A percentile compares a stretch with the other conserved stretches of the same genome.
Conservation (phyloP, 2,888 invertebrate species). For the Odontothrips loti region DNA sequence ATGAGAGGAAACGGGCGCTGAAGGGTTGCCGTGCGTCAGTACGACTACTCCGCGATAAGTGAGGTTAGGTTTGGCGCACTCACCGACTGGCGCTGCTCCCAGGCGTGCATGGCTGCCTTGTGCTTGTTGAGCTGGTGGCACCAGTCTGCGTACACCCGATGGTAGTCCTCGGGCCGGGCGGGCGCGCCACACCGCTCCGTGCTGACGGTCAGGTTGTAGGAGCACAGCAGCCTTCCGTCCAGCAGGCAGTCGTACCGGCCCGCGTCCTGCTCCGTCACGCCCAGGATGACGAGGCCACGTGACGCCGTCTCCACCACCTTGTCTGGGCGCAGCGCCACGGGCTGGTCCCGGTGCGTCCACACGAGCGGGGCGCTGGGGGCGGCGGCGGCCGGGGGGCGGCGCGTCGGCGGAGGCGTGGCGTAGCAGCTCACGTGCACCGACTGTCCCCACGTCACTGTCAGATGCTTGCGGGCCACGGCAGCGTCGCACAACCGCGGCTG, state of each 20-base stretch:
- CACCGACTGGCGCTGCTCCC: constrained; percentile 93
- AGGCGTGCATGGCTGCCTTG: constrained; percentile 91
- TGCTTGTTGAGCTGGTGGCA: constrained; percentile 98
- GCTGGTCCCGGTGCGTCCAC: constrained; percentile 44
- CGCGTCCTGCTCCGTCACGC: constrained; percentile 82
- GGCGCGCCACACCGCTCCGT: constrained; percentile 90
- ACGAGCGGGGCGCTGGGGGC: constrained; percentile 78
- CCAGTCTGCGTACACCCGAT: constrained; percentile 96
- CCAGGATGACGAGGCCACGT: constrained; percentile 83
- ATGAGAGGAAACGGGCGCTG: neutral
- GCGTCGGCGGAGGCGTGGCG: constrained; percentile 79
- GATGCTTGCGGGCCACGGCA: constrained; percentile 80
- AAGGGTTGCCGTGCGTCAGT: no score
- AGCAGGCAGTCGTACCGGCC: constrained; percentile 89
- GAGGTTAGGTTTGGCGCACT: constrained; percentile 44
- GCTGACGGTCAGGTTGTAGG: constrained; percentile 91
- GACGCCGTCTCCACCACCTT: constrained; percentile 92
- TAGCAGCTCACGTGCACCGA: constrained; percentile 89
- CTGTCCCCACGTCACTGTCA: constrained; percentile 90
- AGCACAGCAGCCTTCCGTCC: constrained; percentile 79
- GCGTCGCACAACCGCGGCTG: constrained; percentile 89
- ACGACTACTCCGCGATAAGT: no score
- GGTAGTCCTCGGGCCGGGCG: constrained; percentile 85
- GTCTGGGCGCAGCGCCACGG: constrained; percentile 52
- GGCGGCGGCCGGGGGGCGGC: constrained; percentile 83